phyloP scores from a whole-genome alignment of 2,888 invertebrate species.

The Eudemis profundana region DNA sequence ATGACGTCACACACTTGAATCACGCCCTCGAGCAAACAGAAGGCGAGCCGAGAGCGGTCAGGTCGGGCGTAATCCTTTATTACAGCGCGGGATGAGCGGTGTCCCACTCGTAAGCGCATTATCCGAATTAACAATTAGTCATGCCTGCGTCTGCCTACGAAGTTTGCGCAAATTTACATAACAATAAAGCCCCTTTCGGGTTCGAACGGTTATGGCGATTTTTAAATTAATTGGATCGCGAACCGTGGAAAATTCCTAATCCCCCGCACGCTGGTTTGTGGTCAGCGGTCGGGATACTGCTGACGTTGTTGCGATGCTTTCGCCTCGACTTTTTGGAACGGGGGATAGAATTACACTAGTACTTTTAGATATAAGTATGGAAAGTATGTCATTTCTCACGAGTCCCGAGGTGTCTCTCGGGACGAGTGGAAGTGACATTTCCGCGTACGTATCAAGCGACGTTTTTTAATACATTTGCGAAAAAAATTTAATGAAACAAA shows the following conservation, averaged over 20 bases:
- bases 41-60: constrained; percentile 49
- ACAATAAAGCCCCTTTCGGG: constrained; percentile 79
- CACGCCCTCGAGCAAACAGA: constrained; percentile 48
- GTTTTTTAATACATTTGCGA: too few species aligned
- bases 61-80: constrained; percentile 62
- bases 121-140: constrained; percentile 85
- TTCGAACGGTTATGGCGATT: constrained; percentile 75
- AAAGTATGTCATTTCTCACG: too few species aligned
- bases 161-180: constrained; percentile 84
- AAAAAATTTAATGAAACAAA: too few species aligned
- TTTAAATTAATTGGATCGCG: constrained; percentile 83
- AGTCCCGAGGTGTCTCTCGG: too few species aligned
- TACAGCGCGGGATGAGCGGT: constrained; percentile 62
- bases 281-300: constrained; percentile 56
- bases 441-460: too few species aligned
- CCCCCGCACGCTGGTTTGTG: constrained; percentile 60
- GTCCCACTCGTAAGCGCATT: constrained; percentile 79
- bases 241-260: constrained; percentile 76
- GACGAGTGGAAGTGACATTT: too few species aligned
- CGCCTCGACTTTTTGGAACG: neutral
- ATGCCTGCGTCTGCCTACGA: constrained; percentile 79
- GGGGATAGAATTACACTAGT: neutral
- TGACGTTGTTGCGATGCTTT: neutral
- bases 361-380: too few species aligned
- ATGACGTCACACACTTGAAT: constrained; percentile 31